Evolutionary conservation across 1,140 invertebrate species (phyloP).

Genomic region (Bilobella aurantiaca): DNA sequence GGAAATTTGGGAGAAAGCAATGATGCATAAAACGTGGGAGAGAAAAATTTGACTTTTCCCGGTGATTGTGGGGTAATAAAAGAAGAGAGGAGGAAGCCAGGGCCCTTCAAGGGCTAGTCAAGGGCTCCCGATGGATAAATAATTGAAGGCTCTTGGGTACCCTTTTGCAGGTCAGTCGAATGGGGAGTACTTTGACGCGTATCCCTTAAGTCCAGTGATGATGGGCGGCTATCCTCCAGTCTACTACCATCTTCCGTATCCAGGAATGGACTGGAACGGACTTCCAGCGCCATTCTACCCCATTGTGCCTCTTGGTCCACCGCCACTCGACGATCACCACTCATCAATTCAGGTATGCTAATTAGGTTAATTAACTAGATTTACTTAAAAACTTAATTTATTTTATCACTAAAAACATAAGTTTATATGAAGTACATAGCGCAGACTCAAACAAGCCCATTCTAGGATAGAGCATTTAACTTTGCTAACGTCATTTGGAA

Average conservation of each 20-base stretch:
- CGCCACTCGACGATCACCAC: conserved; percentile 18
- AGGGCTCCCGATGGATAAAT: background rate
- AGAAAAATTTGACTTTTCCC: too few species aligned
- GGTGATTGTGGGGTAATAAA: too few species aligned
- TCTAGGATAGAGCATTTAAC: background rate
- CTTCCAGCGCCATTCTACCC: conserved; percentile 27
- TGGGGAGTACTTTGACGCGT: conserved; percentile 33
- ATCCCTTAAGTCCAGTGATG: conserved; percentile 33
- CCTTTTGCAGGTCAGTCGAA: conserved; percentile 29
- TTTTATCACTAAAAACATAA: too few species aligned
- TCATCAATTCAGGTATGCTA: background rate
- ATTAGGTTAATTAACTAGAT: background rate
- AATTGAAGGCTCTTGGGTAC: conserved; percentile 5
- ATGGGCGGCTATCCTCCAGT: conserved; percentile 32
- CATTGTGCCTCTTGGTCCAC: conserved; percentile 17
- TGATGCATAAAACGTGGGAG: too few species aligned
- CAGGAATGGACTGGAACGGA: conserved; percentile 32
- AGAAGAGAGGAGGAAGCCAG: background rate
- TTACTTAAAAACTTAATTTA: too few species aligned
- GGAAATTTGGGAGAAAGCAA: too few species aligned
- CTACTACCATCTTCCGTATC: conserved; percentile 32
- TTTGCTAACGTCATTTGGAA: too few species aligned
- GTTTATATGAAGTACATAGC: background rate
- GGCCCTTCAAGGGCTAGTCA: background rate
- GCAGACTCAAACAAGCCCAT: background rate